These are phyloP conservation scores for Dromius quadrimaculatus DNA, from an alignment of 2,888 invertebrate genomes.

Conservation along the genomic window DNA sequence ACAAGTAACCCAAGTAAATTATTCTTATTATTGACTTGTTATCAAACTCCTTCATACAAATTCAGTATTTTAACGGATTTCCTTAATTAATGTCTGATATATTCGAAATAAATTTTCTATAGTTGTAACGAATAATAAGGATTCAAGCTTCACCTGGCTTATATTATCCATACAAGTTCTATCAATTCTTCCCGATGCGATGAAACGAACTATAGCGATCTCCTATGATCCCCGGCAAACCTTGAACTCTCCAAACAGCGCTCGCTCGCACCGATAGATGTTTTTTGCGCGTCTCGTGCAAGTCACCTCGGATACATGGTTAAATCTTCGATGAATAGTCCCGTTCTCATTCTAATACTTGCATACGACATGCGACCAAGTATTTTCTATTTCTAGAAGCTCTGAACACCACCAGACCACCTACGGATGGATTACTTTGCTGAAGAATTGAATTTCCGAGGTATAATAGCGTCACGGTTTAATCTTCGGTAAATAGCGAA, in stretches of 20 bases:
- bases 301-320: slow-evolving; percentile 48
- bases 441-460: slow-evolving; percentile 1
- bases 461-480: slow-evolving; percentile 18
- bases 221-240: slow-evolving; percentile 8
- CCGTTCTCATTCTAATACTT: slow-evolving; percentile 8
- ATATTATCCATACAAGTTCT: no score
- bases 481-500: slow-evolving; percentile 8
- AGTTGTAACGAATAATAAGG: no score
- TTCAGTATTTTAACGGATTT: no score
- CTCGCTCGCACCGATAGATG: background rate
- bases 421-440: slow-evolving; percentile 7
- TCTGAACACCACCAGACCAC: background rate
- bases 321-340: slow-evolving; percentile 50
- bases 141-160: no score
- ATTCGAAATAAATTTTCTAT: no score
- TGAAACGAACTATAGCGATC: background rate
- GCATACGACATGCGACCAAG: slow-evolving; percentile 7
- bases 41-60: no score
- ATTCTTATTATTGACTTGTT: no score
- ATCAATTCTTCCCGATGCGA: background rate
- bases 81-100: no score
- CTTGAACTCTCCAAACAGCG: slow-evolving; percentile 37
- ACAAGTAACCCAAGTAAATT: no score
- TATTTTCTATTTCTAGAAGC: slow-evolving; percentile 1
- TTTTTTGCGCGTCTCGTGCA: slow-evolving; percentile 50